Base-by-base conservation (phyloP, 2,888 invertebrate genomes). In the Furcula furcula region DNA sequence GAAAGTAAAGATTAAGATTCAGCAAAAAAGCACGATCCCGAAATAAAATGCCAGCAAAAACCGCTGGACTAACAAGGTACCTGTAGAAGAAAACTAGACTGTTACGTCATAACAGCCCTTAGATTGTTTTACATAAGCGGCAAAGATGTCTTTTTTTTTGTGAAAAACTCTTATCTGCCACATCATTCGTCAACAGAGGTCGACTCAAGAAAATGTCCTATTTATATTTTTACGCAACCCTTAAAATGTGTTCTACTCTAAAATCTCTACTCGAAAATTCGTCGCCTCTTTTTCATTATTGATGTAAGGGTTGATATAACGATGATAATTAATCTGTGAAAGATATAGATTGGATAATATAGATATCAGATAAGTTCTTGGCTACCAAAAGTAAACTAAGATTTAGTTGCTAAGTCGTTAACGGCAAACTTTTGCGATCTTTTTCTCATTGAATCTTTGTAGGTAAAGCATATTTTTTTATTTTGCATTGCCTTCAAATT, bases 211-310 rank as follows among this genome's bases (percentile, higher is more conserved):
- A 58, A 60, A 62, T 53, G 55, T 45, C 38, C 55, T 65, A 57
- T 65, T 65, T 59, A 65, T 67, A 64, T 62, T 66, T 65, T 65
- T 51, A 38, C 57, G 42, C 51, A 54, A 46, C 56, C 49, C 52
- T 51, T 44, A 41, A 38, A 46, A 47, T 31, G 35, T 31, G 31
- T 29, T 40, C 38, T 52, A 49, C 52, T 46, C 40, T 40, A 37
- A 29, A 37, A 18, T 28, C 21, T 23, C 11, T 27, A 34, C 47
- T 51, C 52, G 41, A 42, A 29, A 45, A 45, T 48, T 37, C 40
- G 36, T 42, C 46, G 51, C 28, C 29, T 43, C 40, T 39, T 14
- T 34, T 48, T 45, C 40, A 38, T 40, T 32, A 15, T 19, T 25
- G 9, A n/a, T n/a, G n/a, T n/a, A n/a, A n/a, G n/a, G n/a, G n/a